Evolutionary conservation across 2,797 vertebrate species (phyloP).

Genomic region (Streptopelia turtur): DNA sequence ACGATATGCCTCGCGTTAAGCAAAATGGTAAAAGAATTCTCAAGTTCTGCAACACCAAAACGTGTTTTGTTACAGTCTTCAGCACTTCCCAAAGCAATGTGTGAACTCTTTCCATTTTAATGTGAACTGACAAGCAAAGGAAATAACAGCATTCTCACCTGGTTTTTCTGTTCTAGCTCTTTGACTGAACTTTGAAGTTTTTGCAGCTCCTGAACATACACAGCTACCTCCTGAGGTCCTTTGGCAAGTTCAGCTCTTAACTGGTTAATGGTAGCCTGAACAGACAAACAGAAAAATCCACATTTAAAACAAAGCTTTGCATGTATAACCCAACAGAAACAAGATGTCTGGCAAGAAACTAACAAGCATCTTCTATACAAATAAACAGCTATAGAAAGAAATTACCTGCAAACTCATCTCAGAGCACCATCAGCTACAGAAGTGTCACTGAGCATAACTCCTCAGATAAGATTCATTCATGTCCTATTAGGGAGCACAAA

Average conservation of each 20-base stretch:
- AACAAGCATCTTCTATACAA: neutral
- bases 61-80: neutral
- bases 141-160: conserved; percentile 81
- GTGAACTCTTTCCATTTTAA: neutral
- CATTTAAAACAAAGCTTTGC: neutral
- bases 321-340: neutral
- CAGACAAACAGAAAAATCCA: conserved; percentile 1
- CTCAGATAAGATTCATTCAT: neutral
- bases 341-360: neutral
- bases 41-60: neutral
- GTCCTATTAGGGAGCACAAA: neutral
- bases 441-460: neutral
- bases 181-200: conserved; percentile 87
- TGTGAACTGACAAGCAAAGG: neutral
- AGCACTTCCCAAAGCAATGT: neutral
- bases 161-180: conserved; percentile 89
- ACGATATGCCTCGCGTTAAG: neutral
- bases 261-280: conserved; percentile 88
- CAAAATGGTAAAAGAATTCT: neutral
- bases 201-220: conserved; percentile 93
- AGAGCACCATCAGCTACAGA: neutral
- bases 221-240: conserved; percentile 93
- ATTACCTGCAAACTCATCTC: neutral
- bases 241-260: conserved; percentile 93
- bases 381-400: neutral